A percentile compares a stretch with the other conserved stretches of the same genome.
Conservation (phyloP, 30 jellyfish, hydroid and myxozoan species). For the Aurelia coerulea region DNA sequence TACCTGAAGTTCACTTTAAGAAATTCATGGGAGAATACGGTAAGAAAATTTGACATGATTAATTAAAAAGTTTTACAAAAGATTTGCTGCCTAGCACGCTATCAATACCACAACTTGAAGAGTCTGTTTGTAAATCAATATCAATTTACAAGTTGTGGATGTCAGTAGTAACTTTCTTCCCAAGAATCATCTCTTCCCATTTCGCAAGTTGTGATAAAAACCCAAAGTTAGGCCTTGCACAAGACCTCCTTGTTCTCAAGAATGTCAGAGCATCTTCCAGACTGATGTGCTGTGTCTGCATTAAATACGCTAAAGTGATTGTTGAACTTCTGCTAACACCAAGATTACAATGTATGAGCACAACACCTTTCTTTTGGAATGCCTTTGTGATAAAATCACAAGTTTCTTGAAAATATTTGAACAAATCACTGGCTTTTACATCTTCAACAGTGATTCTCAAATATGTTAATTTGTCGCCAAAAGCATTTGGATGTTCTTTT, state of each 20-base stretch:
- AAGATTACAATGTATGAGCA: conserved; percentile 82
- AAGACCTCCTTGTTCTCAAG: conserved; percentile 78
- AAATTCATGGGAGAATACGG: too few relatives aligned
- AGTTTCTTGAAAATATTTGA: conserved; percentile 60
- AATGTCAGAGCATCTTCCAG: conserved; percentile 62
- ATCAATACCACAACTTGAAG: too few relatives aligned
- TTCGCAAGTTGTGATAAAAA: conserved; percentile 74
- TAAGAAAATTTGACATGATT: too few relatives aligned
- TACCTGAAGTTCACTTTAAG: too few relatives aligned
- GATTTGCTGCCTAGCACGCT: too few relatives aligned
- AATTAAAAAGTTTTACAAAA: too few relatives aligned
- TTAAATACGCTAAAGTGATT: conserved; percentile 68
- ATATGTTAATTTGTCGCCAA: conserved; percentile 62
- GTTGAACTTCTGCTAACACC: conserved; percentile 94
- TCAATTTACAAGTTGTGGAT: conserved; percentile 25
- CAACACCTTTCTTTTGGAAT: conserved; percentile 60
- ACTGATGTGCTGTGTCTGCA: conserved; percentile 60
- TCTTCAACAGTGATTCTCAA: conserved; percentile 76
- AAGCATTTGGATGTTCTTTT: conserved; percentile 77
- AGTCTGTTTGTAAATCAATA: too few relatives aligned
- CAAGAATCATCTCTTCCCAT: conserved; percentile 76
- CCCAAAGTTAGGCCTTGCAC: conserved; percentile 88
- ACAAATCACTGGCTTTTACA: conserved; percentile 46
- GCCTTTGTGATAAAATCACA: conserved; percentile 77
- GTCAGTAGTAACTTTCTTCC: conserved; percentile 44